Evolutionary conservation across 2,888 invertebrate genomes (phyloP).

Genomic region (Mallateleia sp.): DNA sequence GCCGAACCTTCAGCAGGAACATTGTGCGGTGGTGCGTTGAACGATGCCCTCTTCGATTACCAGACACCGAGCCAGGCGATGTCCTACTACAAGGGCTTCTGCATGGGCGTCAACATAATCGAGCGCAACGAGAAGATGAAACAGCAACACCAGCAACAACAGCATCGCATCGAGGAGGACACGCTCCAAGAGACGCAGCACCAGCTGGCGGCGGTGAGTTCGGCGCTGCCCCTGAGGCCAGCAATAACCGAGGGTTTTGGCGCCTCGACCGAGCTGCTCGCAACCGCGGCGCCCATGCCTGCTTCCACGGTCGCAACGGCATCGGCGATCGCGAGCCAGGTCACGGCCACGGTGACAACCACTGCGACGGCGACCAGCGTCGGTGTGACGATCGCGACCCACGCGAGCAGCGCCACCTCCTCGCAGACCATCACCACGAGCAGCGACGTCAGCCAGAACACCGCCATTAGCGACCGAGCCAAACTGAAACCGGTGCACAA

Average conservation of each 20-base stretch:
- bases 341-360: slow-evolving; percentile 91
- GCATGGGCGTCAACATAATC: slow-evolving; percentile 83
- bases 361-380: slow-evolving; percentile 95
- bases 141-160: slow-evolving; percentile 86
- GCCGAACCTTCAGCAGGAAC: slow-evolving; percentile 87
- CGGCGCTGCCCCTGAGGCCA: slow-evolving; percentile 81
- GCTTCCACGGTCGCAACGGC: slow-evolving; percentile 90
- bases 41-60: slow-evolving; percentile 88
- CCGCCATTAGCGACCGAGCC: slow-evolving; percentile 95
- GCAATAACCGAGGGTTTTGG: slow-evolving; percentile 84
- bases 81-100: slow-evolving; percentile 90
- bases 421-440: slow-evolving; percentile 90
- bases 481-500: slow-evolving; percentile 95
- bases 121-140: slow-evolving; percentile 81
- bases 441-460: slow-evolving; percentile 92
- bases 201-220: slow-evolving; percentile 82
- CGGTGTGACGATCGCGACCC: slow-evolving; percentile 92
- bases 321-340: slow-evolving; percentile 86
- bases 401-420: slow-evolving; percentile 85
- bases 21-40: slow-evolving; percentile 89
- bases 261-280: slow-evolving; percentile 74
- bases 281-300: slow-evolving; percentile 92
- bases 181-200: slow-evolving; percentile 78
- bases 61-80: slow-evolving; percentile 89
- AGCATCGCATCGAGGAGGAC: slow-evolving; percentile 79